Conservation (phyloP, 2,888 invertebrate genomes). For the Caenorhabditis zanzibari region DNA sequence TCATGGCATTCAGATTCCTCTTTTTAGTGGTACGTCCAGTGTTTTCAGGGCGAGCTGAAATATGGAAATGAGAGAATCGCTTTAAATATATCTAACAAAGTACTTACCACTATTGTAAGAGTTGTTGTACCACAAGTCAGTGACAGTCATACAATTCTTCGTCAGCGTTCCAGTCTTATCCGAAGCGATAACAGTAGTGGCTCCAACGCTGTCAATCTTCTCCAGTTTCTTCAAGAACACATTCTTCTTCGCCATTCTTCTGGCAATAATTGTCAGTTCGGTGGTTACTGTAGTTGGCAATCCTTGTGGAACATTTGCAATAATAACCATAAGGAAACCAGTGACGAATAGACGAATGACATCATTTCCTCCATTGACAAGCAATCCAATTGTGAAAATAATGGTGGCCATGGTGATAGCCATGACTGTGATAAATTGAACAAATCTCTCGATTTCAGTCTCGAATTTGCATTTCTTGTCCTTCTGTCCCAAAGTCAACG, state of each 20-base stretch:
- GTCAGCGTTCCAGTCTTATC: conserved; percentile 76
- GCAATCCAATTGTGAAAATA: conserved; percentile 73
- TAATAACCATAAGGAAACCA: conserved; percentile 77
- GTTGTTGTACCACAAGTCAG: conserved; percentile 74
- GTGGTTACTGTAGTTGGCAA: conserved; percentile 73
- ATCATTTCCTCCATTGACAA: conserved; percentile 69
- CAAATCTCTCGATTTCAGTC: conserved; percentile 76
- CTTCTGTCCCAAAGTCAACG: conserved; percentile 72
- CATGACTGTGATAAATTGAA: conserved; percentile 75
- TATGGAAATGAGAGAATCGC: no score
- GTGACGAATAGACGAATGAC: conserved; percentile 76
- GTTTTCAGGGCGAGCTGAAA: conserved; percentile 68
- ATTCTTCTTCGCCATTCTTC: conserved; percentile 72
- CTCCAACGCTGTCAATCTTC: conserved; percentile 72
- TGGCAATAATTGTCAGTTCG: conserved; percentile 74
- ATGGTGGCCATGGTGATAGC: conserved; percentile 76
- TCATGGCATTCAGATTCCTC: conserved; percentile 59
- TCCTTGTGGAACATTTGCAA: conserved; percentile 78
- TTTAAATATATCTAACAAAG: no score
- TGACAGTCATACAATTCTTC: conserved; percentile 75
- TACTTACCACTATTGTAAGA: conserved; percentile 67
- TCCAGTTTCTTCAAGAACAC: conserved; percentile 76
- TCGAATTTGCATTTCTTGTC: conserved; percentile 72
- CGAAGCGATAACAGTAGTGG: conserved; percentile 71
- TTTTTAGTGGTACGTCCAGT: conserved; percentile 66